Percentiles rank a stretch among this genome's conserved stretches.
Conservation (phyloP, 37 sponge, comb jelly and placozoan genomes). For the Axinella damicornis region DNA sequence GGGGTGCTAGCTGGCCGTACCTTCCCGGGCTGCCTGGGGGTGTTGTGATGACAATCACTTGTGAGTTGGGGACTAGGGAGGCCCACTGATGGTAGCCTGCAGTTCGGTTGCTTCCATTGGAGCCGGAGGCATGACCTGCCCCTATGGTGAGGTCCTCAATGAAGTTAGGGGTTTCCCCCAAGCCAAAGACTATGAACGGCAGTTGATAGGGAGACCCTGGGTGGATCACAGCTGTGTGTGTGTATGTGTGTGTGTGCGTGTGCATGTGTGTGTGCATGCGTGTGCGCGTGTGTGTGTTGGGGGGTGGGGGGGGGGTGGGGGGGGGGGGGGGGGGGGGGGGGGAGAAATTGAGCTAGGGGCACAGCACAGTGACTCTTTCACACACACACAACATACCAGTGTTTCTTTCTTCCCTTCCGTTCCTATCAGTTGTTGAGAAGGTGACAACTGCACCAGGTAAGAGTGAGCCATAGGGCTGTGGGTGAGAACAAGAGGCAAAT, state of each 20-base stretch:
- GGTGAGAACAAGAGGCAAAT: too few relatives aligned
- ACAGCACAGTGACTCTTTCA: too few relatives aligned
- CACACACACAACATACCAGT: neutral
- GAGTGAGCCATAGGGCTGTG: constrained; percentile 59
- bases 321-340: too few relatives aligned
- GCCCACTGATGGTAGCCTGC: constrained; percentile 27
- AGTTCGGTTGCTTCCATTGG: neutral
- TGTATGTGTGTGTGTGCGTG: too few relatives aligned
- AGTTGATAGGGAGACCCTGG: constrained; percentile 34
- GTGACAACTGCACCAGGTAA: constrained; percentile 51
- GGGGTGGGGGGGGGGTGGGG: too few relatives aligned
- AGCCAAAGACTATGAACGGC: constrained; percentile 77
- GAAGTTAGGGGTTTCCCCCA: constrained; percentile 74
- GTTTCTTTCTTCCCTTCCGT: constrained; percentile 18
- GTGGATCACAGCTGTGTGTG: neutral
- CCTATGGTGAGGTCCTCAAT: constrained; percentile 61
- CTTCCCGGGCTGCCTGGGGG: constrained; percentile 38
- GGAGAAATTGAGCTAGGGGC: too few relatives aligned
- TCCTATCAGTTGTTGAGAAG: constrained; percentile 62
- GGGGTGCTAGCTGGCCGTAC: too few relatives aligned
- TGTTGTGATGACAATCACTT: constrained; percentile 57
- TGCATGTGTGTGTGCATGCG: too few relatives aligned
- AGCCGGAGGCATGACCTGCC: too few relatives aligned
- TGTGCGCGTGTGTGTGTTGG: too few relatives aligned
- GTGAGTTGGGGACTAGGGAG: constrained; percentile 68